phyloP scores from a whole-genome alignment of 2,797 vertebrate genomes.

The Naso thynnoides region DNA sequence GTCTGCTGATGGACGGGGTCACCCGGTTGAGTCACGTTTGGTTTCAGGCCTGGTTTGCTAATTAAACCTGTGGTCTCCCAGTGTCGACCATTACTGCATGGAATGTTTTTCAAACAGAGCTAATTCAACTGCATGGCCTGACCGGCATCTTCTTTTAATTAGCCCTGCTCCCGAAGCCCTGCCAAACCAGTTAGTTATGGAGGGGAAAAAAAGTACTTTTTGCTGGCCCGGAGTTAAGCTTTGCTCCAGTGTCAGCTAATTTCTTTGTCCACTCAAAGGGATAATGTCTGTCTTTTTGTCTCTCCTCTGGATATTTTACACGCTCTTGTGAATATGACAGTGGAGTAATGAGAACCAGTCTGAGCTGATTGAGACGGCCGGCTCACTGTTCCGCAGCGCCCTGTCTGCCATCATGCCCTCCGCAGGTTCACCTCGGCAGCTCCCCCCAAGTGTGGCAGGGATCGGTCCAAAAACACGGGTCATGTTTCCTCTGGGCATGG shows the following conservation, averaged over 20 bases:
- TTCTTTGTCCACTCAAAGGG: slow-evolving; percentile 71
- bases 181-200: slow-evolving; percentile 80
- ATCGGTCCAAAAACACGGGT: slow-evolving; percentile 91
- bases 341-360: slow-evolving; percentile 96
- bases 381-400: slow-evolving; percentile 87
- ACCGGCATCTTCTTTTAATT: slow-evolving; percentile 86
- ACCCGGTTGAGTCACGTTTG: slow-evolving; percentile 85
- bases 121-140: slow-evolving; percentile 81
- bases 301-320: slow-evolving; percentile 54
- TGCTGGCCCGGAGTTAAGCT: slow-evolving; percentile 69
- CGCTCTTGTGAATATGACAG: slow-evolving; percentile 77
- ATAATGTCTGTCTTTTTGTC: slow-evolving; percentile 70
- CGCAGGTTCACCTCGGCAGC: slow-evolving; percentile 90
- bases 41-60: slow-evolving; percentile 85
- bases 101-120: slow-evolving; percentile 86
- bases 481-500: slow-evolving; percentile 93
- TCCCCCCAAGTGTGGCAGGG: slow-evolving; percentile 92
- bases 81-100: slow-evolving; percentile 85
- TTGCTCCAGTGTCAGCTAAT: slow-evolving; percentile 75
- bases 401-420: slow-evolving; percentile 90
- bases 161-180: slow-evolving; percentile 66
- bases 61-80: slow-evolving; percentile 86
- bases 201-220: slow-evolving; percentile 57
- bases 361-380: slow-evolving; percentile 91
- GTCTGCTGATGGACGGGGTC: slow-evolving; percentile 80